A percentile compares a stretch with the other conserved stretches of the same genome.
phyloP scores from a whole-genome alignment of 2,797 vertebrate genomes.

The Thunnus albacares region DNA sequence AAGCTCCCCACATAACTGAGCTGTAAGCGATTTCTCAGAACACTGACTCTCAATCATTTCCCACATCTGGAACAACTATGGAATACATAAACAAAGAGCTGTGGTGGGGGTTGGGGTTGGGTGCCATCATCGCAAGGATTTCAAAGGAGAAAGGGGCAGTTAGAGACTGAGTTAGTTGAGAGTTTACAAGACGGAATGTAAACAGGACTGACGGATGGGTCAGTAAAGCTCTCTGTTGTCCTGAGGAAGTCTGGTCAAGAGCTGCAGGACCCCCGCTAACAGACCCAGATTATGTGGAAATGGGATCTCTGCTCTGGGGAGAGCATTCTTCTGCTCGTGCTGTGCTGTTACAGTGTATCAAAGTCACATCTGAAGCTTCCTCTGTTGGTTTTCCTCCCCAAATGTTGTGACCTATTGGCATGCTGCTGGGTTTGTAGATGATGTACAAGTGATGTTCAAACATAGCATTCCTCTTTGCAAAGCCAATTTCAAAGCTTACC shows the following conservation, averaged over 20 bases:
- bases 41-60: conserved; percentile 82
- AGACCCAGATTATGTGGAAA: conserved; percentile 67
- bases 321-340: conserved; percentile 68
- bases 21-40: conserved; percentile 81
- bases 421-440: conserved; percentile 62
- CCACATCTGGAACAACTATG: conserved; percentile 85
- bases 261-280: conserved; percentile 68
- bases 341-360: conserved; percentile 74
- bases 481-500: conserved; percentile 49
- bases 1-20: conserved; percentile 78
- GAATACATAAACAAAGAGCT: conserved; percentile 80
- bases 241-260: conserved; percentile 70
- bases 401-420: conserved; percentile 57
- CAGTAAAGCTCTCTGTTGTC: conserved; percentile 72
- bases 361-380: conserved; percentile 69
- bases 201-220: conserved; percentile 77
- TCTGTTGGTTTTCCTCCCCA: conserved; percentile 47
- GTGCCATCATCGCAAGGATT: conserved; percentile 66
- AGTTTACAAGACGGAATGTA: conserved; percentile 78
- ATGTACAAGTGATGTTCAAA: conserved; percentile 65
- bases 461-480: conserved; percentile 48
- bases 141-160: conserved; percentile 61
- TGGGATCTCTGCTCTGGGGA: conserved; percentile 63
- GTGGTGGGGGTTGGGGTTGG: conserved; percentile 40
- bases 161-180: conserved; percentile 46